Conservation (phyloP, 2,888 invertebrate species). For the Hirtodrosophila histrioides region DNA sequence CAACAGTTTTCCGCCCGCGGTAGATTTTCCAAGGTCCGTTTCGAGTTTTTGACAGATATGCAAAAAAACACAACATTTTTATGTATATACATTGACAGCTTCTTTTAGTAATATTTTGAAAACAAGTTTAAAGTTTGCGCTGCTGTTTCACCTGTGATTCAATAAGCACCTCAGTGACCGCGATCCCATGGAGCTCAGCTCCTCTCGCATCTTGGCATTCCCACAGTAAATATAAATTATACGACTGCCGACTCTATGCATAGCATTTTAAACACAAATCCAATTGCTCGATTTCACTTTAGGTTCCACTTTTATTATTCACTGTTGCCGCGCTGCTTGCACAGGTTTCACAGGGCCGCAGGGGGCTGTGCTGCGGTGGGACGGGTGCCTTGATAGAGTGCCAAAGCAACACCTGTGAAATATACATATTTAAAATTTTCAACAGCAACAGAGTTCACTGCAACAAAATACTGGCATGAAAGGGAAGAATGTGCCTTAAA, state of each 20-base stretch:
- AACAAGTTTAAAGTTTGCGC: not conserved
- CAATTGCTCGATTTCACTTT: conserved; percentile 68
- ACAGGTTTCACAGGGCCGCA: not conserved
- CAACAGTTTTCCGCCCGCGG: too few species aligned
- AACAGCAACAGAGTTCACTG: conserved; percentile 26
- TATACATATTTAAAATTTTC: conserved; percentile 67
- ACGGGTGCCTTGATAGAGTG: conserved; percentile 35
- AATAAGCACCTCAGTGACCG: conserved; percentile 53
- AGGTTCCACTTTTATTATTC: conserved; percentile 44
- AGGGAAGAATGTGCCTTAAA: conserved; percentile 29
- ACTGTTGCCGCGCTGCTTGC: conserved; percentile 44
- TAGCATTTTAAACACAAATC: conserved; percentile 51
- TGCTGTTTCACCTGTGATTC: conserved; percentile 25
- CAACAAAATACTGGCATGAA: conserved; percentile 10
- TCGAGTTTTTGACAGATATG: too few species aligned
- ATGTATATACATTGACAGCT: too few species aligned
- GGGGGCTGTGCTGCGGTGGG: conserved; percentile 7
- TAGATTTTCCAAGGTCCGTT: too few species aligned
- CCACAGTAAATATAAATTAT: conserved; percentile 64
- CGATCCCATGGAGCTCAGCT: conserved; percentile 57
- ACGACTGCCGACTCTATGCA: conserved; percentile 32
- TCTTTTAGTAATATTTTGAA: too few species aligned
- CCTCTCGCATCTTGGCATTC: conserved; percentile 38
- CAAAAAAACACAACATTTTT: too few species aligned
- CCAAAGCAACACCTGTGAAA: conserved; percentile 49